These are phyloP conservation scores for Ceratothoa steindachneri DNA, from an alignment of 2,888 invertebrate genomes.

Conservation along the genomic window DNA sequence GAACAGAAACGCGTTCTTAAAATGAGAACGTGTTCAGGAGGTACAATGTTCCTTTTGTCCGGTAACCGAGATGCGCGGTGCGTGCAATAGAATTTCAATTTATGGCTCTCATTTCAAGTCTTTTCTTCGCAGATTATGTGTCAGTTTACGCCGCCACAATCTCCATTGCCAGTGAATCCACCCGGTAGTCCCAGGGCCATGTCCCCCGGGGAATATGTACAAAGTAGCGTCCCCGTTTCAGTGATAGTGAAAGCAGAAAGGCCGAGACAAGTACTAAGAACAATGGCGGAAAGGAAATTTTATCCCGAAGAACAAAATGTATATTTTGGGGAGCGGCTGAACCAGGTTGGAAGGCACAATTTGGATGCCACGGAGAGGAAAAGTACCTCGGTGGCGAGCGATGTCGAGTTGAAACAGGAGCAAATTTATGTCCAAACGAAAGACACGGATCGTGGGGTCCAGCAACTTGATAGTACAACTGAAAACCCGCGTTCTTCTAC, in stretches of 20 bases:
- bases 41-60: too few species aligned
- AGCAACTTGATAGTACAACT: background rate
- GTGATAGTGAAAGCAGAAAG: conserved; percentile 42
- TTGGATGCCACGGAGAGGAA: background rate
- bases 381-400: conserved; percentile 4
- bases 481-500: background rate
- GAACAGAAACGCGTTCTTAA: too few species aligned
- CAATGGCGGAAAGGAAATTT: conserved; percentile 39
- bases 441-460: conserved; percentile 32
- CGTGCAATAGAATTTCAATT: too few species aligned
- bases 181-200: background rate
- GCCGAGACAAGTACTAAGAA: conserved; percentile 14
- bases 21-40: too few species aligned
- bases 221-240: conserved; percentile 32
- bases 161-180: background rate
- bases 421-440: conserved; percentile 33
- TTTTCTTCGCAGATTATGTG: background rate
- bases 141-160: conserved; percentile 3
- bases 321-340: too few species aligned
- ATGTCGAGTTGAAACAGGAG: conserved; percentile 20
- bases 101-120: too few species aligned
- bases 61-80: too few species aligned
- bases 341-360: background rate
- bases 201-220: too few species aligned
- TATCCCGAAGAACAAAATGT: conserved; percentile 13